Conservation (phyloP, 2,797 vertebrate species). For the Halcyon chelicuti region DNA sequence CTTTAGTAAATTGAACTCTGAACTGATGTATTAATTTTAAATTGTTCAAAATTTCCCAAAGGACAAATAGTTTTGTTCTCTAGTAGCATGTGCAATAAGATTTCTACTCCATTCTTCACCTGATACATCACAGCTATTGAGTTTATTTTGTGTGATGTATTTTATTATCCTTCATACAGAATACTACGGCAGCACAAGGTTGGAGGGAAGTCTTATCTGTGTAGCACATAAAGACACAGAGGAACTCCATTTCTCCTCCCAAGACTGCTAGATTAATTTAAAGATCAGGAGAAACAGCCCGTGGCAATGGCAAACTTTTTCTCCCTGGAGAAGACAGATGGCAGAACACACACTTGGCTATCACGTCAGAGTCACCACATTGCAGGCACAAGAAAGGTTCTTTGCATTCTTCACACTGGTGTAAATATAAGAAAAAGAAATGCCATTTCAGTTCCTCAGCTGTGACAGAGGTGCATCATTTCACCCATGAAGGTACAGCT, state of each 20-base stretch:
- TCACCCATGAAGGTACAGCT: neutral
- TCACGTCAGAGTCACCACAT: slow-evolving; percentile 34
- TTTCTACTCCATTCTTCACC: neutral
- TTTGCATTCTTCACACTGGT: slow-evolving; percentile 80
- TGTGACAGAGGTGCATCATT: neutral
- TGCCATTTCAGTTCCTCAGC: neutral
- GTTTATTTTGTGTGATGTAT: neutral
- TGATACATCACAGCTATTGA: neutral
- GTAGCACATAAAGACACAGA: neutral
- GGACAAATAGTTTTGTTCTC: neutral
- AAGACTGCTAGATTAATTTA: neutral
- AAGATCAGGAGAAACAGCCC: neutral
- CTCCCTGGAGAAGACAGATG: slow-evolving; percentile 38
- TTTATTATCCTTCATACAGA: neutral
- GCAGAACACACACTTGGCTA: slow-evolving; percentile 79
- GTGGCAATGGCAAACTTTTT: neutral
- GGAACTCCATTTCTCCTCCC: neutral
- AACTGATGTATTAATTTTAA: neutral
- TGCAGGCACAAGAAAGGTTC: slow-evolving; percentile 75
- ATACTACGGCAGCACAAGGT: neutral
- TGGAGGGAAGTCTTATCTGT: neutral
- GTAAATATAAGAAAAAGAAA: neutral
- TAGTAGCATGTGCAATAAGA: neutral
- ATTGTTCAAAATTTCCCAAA: neutral
- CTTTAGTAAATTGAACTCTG: neutral